phyloP scores from a whole-genome alignment of 30 jellyfish, hydroid and myxozoan genomes.

The Cassiopea xamachana region DNA sequence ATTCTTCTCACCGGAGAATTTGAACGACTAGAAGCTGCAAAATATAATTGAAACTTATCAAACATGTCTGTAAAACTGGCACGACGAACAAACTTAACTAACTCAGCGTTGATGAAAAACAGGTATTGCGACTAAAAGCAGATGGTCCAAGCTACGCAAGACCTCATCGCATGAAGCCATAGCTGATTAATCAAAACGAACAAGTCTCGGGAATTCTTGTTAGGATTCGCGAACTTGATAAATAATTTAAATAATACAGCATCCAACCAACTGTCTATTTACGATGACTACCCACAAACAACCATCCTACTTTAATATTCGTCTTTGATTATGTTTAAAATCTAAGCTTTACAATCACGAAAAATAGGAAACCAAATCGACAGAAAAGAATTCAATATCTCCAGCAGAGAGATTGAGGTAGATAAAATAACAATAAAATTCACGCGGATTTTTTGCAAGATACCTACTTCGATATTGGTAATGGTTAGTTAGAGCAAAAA shows the following conservation, averaged over 20 bases:
- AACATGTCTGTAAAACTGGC: constrained; percentile 19
- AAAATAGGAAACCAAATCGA: background rate
- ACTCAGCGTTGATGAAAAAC: background rate
- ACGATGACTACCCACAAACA: background rate
- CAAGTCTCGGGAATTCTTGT: background rate
- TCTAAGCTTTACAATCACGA: background rate
- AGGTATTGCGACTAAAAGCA: background rate
- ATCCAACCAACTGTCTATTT: background rate
- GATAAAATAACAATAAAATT: background rate
- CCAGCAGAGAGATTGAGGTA: background rate
- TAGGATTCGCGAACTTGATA: background rate
- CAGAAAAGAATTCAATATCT: background rate
- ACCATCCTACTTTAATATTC: too few species aligned
- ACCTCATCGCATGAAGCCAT: background rate
- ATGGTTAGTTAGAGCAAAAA: background rate
- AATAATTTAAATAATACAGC: background rate
- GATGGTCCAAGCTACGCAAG: background rate
- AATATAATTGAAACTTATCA: constrained; percentile 46
- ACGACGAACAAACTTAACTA: background rate
- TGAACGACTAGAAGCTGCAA: constrained; percentile 94
- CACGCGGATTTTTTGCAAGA: background rate
- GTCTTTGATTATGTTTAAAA: background rate
- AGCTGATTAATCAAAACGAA: background rate
- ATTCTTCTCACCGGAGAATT: constrained; percentile 84
- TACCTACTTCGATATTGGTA: background rate